A percentile compares a stretch with the other conserved stretches of the same genome.
These are phyloP conservation scores for Schizothorax lantsangensis DNA, from an alignment of 2,797 vertebrate genomes.

Conservation along the genomic window DNA sequence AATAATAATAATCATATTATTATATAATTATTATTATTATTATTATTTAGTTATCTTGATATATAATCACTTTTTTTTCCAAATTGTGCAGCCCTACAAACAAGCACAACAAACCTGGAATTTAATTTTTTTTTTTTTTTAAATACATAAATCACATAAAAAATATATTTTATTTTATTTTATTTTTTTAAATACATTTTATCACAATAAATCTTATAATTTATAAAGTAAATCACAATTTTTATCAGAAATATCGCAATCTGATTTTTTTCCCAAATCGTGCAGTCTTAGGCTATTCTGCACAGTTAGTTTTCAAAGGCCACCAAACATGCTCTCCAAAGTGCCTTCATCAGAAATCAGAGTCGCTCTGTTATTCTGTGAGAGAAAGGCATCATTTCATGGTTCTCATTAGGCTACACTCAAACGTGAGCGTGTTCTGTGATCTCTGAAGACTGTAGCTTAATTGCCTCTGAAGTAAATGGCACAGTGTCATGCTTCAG, in stretches of 20 bases:
- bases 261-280: not conserved
- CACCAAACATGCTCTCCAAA: not conserved
- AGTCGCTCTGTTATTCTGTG: not conserved
- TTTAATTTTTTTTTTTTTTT: too few species aligned
- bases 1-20: not conserved
- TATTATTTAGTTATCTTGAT: not conserved
- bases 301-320: not conserved
- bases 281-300: not conserved
- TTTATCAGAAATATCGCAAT: not conserved
- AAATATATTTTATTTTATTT: too few species aligned
- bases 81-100: not conserved
- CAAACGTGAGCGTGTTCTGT: conserved; percentile 44
- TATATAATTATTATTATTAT: not conserved
- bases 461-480: conserved; percentile 42
- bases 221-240: not conserved
- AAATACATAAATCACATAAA: not conserved
- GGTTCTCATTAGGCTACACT: conserved; percentile 29
- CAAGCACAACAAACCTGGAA: not conserved
- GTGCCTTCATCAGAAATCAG: not conserved
- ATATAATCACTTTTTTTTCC: not conserved
- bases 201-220: not conserved
- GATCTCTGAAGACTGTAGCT: conserved; percentile 38
- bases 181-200: not conserved
- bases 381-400: not conserved
- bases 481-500: conserved; percentile 16